Conservation (phyloP, 1,140 invertebrate genomes). For the Heliconius melpomene region DNA sequence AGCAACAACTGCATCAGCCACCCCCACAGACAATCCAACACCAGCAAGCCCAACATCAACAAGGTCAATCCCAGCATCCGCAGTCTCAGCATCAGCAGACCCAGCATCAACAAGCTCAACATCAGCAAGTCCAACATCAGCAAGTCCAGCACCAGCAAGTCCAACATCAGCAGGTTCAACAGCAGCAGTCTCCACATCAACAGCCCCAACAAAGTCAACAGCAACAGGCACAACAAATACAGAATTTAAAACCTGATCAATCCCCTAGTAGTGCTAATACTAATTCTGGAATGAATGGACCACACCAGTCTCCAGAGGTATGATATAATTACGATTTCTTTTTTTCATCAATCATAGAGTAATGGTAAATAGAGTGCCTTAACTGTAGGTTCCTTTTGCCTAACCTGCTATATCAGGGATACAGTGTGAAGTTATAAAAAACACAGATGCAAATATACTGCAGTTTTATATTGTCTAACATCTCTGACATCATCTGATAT, state of each 20-base stretch:
- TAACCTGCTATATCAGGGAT: no score
- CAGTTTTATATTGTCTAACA: no score
- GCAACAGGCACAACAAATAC: conserved; percentile 50
- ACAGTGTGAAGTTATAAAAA: no score
- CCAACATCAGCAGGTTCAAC: conserved; percentile 55
- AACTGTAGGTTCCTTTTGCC: no score
- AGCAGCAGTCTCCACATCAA: conserved; percentile 53
- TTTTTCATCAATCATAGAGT: no score
- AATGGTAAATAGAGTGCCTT: no score
- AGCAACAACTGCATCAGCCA: conserved; percentile 58
- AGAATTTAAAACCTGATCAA: conserved; percentile 56
- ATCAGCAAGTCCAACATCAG: conserved; percentile 52
- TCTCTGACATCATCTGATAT: no score
- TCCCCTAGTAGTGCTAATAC: conserved; percentile 58
- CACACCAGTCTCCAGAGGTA: conserved; percentile 68
- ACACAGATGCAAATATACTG: no score
- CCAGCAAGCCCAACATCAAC: conserved; percentile 47
- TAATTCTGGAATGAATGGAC: conserved; percentile 54
- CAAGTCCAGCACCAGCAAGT: neutral
- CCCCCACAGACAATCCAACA: conserved; percentile 77
- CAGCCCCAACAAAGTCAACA: conserved; percentile 61
- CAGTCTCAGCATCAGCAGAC: conserved; percentile 60
- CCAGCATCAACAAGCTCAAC: conserved; percentile 47
- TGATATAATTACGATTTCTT: neutral
- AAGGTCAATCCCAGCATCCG: conserved; percentile 61